Conservation (phyloP, 2,113 vertebrate genomes). For the Chaetura pelagica region DNA sequence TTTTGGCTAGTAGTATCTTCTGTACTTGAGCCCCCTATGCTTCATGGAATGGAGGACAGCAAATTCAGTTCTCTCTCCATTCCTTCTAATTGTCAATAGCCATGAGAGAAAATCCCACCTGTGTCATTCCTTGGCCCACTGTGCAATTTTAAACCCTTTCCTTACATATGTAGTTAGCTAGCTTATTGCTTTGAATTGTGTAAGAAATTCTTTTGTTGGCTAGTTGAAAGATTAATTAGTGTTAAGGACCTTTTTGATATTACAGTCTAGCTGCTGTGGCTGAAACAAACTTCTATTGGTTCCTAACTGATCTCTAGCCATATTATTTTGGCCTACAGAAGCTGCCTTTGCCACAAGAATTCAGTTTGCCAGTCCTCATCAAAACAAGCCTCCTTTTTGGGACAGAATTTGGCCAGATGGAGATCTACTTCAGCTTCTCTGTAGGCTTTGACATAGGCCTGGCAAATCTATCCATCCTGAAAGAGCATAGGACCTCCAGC, state of each 20-base stretch:
- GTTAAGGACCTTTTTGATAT: background rate
- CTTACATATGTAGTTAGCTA: background rate
- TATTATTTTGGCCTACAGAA: background rate
- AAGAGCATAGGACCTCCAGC: background rate
- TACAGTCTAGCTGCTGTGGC: background rate
- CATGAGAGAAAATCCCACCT: background rate
- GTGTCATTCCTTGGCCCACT: background rate
- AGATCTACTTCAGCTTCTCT: background rate
- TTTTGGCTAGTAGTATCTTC: background rate
- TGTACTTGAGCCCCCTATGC: background rate
- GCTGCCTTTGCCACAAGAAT: background rate
- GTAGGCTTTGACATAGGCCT: background rate
- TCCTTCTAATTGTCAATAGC: background rate
- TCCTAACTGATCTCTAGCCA: background rate
- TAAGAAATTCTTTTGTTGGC: background rate
- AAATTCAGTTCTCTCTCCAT: background rate
- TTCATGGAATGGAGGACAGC: background rate
- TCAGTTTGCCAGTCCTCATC: background rate
- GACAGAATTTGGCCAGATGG: background rate
- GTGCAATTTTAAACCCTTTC: constrained; percentile 6
- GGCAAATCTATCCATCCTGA: background rate
- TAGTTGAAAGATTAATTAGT: background rate
- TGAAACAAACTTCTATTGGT: background rate
- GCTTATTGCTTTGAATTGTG: background rate
- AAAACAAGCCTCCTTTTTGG: background rate